These are phyloP conservation scores for Pinna nobilis DNA, from an alignment of 1,140 invertebrate genomes.

Conservation along the genomic window DNA sequence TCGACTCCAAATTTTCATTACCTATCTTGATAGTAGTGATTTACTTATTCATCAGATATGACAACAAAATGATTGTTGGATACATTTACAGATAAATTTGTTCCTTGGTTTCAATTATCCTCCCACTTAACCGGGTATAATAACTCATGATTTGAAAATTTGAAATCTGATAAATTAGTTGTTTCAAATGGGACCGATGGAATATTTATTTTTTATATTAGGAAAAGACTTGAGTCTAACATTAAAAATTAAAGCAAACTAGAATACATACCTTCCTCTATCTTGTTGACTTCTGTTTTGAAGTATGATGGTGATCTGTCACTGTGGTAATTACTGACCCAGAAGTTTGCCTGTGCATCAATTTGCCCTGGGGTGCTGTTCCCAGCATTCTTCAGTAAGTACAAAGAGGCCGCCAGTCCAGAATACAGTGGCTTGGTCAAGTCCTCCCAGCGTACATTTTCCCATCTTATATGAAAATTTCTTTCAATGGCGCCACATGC, in stretches of 20 bases:
- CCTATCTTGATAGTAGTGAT: too few species aligned
- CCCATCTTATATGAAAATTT: constrained; percentile 20
- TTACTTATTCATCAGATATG: too few species aligned
- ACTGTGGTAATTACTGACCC: constrained; percentile 10
- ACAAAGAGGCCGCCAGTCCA: constrained; percentile 43
- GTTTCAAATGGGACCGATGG: too few species aligned
- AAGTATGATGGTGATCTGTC: not conserved
- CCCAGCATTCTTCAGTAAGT: not conserved
- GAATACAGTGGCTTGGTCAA: constrained; percentile 47
- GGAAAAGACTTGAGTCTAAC: too few species aligned
- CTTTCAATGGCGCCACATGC: not conserved
- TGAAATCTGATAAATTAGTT: not conserved
- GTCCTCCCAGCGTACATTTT: constrained; percentile 29
- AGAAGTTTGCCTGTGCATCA: constrained; percentile 9
- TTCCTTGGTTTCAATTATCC: not conserved
- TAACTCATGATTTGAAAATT: not conserved
- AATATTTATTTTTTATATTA: too few species aligned
- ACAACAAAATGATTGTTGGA: too few species aligned
- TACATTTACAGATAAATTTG: not conserved
- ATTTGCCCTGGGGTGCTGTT: constrained; percentile 7
- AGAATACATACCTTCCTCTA: not conserved
- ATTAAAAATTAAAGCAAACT: not conserved
- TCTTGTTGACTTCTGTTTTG: not conserved
- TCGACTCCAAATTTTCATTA: too few species aligned
- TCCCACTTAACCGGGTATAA: not conserved